Evolutionary conservation across 2,797 vertebrate species (phyloP), one percentile per base, ranked within the genome.

Genomic region (Pseudomugil gertrudae): DNA sequence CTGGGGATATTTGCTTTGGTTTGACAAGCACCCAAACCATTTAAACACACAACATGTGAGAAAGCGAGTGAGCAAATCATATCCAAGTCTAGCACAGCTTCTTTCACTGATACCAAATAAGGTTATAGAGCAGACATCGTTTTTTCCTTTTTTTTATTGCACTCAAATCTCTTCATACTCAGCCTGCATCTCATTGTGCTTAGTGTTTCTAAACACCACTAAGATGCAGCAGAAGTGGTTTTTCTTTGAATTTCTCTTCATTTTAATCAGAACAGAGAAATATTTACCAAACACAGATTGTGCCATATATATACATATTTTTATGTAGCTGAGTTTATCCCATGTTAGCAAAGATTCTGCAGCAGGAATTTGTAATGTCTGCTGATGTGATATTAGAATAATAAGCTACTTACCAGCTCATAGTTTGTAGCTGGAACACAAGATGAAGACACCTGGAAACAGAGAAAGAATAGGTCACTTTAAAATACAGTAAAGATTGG

Each of bases 391-490:
- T n/a, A n/a, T n/a, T n/a, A n/a, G n/a, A 45, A 51, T 15, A 57
- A 54, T 11, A 24, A 68, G 29, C 66, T 35, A 79, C 94, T 94
- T 81, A 95, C 94, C 93, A 95, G 86, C 86, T 95, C 94, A 45
- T 95, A 95, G 90, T 95, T 95, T 75, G 94, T 90, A 4, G 91
- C 84, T 72, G 94, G 94, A 85, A 95, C 94, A 84, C 94, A 95
- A 66, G 94, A 86, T 14, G 93, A 90, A 57, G 94, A 93, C 72
- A 95, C 94, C 94, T 95, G 80, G 14, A 84, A 85, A 71, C 27
- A 78, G 54, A 80, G 52, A 57, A 11, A 76, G 61, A 65, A 40
- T 0, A 9, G 9, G 40, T 86, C 29, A 75, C 72, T 71, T 23
- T 3, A 8, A 51, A 14, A 7, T 51, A 1, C 24, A 43, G 11